Evolutionary conservation across 2,113 vertebrate genomes (phyloP), one percentile per base, ranked within the genome.

Genomic region (Romanogobio albipinnatus): DNA sequence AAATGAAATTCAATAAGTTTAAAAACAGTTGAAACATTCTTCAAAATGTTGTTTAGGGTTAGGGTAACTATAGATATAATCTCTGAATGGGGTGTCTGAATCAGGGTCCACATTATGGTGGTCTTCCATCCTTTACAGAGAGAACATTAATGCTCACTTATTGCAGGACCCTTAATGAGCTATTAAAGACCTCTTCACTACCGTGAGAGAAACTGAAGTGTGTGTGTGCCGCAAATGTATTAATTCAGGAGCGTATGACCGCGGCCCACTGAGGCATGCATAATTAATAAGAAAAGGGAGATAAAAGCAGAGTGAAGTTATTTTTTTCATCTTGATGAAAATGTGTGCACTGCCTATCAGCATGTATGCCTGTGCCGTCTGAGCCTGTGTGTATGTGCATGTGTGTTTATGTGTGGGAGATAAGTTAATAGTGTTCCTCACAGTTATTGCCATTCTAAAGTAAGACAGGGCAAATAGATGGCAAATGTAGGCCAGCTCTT

Each of bases 231-330:
- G 14, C 76, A 76, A 84, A 86, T 75, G 66, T 79, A 84, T 61
- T 77, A 76, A 68, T 83, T 84, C 70, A 66, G 13, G 11, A 82
- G 75, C 45, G 74, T 39, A 80, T 47, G 58, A 58, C 83, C 74
- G 22, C 45, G 75, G 79, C 58, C 68, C 58, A 68, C 73, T 76
- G 81, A 84, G 74, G 39, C 85, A 89, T 89, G 83, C 83, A 87
- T 89, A 90, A 90, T 90, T 90, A 87, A 88, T 87, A 85, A 85
- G 83, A 78, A 71, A 59, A 73, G 76, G 81, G 81, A 83, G 83
- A 85, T 87, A 81, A 87, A 88, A 87, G 84, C 76, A 84, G 80
- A 64, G 81, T 73, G 85, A 61, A 86, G 76, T 86, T 86, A 84
- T 74, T 84, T 80, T 78, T 77, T 83, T 75, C 82, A 87, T 64